These are phyloP conservation scores for Forpus xanthops DNA, from an alignment of 2,797 vertebrate species.

Conservation along the genomic window DNA sequence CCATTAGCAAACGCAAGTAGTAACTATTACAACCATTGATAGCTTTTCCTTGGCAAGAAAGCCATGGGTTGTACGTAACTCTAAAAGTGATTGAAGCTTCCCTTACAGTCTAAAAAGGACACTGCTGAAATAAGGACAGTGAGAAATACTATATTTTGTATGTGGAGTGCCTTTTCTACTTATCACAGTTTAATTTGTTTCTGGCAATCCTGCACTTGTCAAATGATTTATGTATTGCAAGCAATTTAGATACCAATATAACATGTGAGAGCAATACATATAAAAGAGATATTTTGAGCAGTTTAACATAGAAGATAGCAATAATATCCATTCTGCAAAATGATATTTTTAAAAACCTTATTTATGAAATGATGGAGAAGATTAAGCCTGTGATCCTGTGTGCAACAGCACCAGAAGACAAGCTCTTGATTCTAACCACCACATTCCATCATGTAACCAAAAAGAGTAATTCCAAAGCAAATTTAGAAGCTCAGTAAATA, in stretches of 20 bases:
- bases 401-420: neutral
- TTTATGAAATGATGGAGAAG: neutral
- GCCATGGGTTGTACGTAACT: neutral
- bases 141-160: neutral
- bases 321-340: neutral
- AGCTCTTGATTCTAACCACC: neutral
- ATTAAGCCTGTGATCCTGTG: neutral
- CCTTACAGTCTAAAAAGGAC: neutral
- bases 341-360: neutral
- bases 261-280: neutral
- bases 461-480: neutral
- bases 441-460: neutral
- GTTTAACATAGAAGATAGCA: neutral
- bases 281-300: neutral
- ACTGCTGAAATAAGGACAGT: neutral
- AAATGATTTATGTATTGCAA: neutral
- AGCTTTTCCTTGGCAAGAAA: neutral
- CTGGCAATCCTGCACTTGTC: neutral
- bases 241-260: neutral
- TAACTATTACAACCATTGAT: neutral
- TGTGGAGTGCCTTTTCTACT: neutral
- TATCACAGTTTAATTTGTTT: neutral
- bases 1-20: neutral
- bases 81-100: neutral
- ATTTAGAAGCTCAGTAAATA: neutral